Evolutionary conservation across 2,113 vertebrate species (phyloP).

Genomic region (Atrichornis clamosus): DNA sequence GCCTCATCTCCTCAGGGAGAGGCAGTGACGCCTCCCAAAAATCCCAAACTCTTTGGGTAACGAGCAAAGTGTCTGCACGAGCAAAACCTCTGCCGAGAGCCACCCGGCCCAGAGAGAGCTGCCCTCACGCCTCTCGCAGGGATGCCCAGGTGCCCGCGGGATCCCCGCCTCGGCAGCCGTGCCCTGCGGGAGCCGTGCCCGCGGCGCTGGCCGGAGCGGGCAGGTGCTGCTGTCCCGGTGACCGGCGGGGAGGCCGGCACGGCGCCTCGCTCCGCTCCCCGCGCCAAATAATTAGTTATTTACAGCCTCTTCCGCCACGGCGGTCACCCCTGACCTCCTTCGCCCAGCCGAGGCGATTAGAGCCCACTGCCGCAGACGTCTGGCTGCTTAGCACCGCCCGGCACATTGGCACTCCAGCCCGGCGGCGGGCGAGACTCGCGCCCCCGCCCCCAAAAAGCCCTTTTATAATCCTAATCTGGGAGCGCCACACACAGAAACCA

Average conservation of each 20-base stretch:
- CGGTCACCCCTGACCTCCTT: slow-evolving; percentile 38
- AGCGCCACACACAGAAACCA: slow-evolving; percentile 7
- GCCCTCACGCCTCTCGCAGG: rapidly evolving
- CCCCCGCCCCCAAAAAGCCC: slow-evolving; percentile 18
- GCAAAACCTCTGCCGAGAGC: not conserved
- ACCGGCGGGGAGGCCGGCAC: not conserved
- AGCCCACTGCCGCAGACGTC: slow-evolving; percentile 9
- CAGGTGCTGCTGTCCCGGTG: not conserved
- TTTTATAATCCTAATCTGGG: slow-evolving; percentile 49
- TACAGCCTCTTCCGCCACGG: slow-evolving; percentile 6
- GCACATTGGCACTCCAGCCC: not conserved
- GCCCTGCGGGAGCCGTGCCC: not conserved
- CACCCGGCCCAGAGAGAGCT: not conserved
- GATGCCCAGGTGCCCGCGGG: rapidly evolving
- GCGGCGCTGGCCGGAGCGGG: not conserved
- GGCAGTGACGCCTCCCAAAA: rapidly evolving
- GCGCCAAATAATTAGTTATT: slow-evolving; percentile 36
- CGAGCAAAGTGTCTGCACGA: rapidly evolving
- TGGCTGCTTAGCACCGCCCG: slow-evolving; percentile 9
- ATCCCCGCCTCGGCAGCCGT: not conserved
- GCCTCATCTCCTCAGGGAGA: not conserved
- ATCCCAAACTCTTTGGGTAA: rapidly evolving
- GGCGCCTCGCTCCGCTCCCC: not conserved
- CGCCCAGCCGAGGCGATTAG: slow-evolving; percentile 23
- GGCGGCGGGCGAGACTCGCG: not conserved